A percentile compares a stretch with the other conserved stretches of the same genome.
Conservation (phyloP, 2,113 vertebrate genomes). For the Bos javanicus region DNA sequence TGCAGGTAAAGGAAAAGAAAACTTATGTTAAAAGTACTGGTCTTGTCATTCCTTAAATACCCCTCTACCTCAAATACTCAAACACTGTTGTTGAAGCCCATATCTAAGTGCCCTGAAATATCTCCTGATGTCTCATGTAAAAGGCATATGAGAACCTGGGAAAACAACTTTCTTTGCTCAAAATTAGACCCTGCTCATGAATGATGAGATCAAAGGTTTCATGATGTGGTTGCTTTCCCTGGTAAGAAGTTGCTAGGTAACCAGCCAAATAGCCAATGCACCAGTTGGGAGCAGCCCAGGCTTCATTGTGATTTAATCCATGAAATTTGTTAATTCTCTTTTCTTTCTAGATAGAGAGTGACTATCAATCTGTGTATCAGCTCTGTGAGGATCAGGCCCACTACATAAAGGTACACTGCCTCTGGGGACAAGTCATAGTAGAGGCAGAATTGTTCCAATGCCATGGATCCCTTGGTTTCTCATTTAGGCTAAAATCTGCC, state of each 20-base stretch:
- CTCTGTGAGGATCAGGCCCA: constrained; percentile 55
- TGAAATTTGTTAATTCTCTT: not conserved
- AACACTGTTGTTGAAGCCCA: not conserved
- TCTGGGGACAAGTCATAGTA: not conserved
- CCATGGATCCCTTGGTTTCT: not conserved
- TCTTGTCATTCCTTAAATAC: not conserved
- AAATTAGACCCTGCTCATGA: not conserved
- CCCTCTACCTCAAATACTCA: not conserved
- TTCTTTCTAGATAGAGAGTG: constrained; percentile 42
- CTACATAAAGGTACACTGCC: constrained; percentile 55
- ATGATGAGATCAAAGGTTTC: constrained; percentile 5
- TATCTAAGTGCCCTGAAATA: not conserved
- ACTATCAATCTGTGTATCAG: constrained; percentile 38
- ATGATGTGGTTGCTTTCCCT: not conserved
- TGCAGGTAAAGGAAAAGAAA: not conserved
- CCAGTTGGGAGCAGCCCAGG: not conserved
- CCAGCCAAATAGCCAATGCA: not conserved
- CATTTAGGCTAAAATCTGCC: not conserved
- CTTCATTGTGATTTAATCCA: not conserved
- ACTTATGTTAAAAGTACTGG: not conserved
- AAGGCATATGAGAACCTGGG: not conserved
- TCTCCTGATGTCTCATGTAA: not conserved
- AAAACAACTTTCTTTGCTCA: not conserved
- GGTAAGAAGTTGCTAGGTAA: constrained; percentile 39
- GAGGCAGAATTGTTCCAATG: not conserved